Evolutionary conservation across 2,113 vertebrate genomes (phyloP), one percentile per base, ranked within the genome.

Genomic region (Pyrgilauda ruficollis): DNA sequence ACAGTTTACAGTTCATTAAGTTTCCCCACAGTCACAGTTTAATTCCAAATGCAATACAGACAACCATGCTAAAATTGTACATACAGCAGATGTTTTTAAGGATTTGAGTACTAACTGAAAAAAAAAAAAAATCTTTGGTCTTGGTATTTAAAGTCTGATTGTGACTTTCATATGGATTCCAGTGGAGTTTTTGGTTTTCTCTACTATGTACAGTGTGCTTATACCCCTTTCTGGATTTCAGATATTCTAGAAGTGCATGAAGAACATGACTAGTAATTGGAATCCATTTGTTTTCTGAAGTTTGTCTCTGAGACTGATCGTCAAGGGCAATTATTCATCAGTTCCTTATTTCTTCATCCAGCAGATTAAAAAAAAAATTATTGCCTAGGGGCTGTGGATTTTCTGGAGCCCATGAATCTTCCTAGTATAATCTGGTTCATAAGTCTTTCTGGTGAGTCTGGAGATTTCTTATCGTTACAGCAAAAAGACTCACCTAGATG

Each of bases 51-150:
- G 15, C 17, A 67, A 39, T 64, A 58, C 17, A 73, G 22, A 61
- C 1, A 9, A 15, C 7, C 4, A 5, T 41, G 17, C 3, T 53
- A 87, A 84, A 89, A 84, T 17, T 64, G 15, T n/a, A 11, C 10
- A 31, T 56, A 41, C 2, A 55, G 15, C 2, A 41, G 24, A 49
- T 35, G 26, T 20, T 74, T 64, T 62, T n/a, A 52, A 73, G 74
- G 20, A 47, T 56, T 30, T 63, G 28, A 79, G 26, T 52, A 26
- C 15, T n/a, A 64, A 63, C 4, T n/a, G 7, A 7, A 63, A 46
- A 63, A 56, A 41, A 63, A 56, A 79, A 66, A 46, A 68, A 31
- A 1, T 10, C 5, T 21, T 15, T 2, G 0, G 4, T 2, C 5
- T 66, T 56, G 15, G 9, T 68, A 37, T 70, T 82, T 73, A 39